A percentile compares a stretch with the other conserved stretches of the same genome.
phyloP scores from a whole-genome alignment of 2,797 vertebrate species.

The Aselliscus stoliczkanus region DNA sequence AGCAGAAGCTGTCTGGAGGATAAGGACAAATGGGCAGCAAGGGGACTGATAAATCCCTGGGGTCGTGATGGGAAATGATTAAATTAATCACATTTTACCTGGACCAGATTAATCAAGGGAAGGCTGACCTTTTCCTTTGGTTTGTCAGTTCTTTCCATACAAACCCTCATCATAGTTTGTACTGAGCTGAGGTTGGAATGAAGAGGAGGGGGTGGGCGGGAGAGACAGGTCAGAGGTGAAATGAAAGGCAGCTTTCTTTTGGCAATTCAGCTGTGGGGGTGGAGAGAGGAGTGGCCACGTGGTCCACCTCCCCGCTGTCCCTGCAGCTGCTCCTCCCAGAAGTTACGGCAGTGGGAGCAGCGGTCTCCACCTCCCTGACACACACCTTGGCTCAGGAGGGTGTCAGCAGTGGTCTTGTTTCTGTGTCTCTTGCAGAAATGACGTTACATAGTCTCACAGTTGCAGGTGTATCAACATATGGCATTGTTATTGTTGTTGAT shows the following conservation, averaged over 20 bases:
- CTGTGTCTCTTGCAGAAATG: background rate
- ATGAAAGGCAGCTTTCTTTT: background rate
- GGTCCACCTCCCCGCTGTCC: background rate
- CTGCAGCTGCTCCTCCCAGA: background rate
- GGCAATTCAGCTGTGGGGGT: background rate
- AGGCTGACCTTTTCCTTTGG: background rate
- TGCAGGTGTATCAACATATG: background rate
- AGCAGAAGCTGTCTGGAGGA: background rate
- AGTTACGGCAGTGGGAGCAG: fast-evolving
- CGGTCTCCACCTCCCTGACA: background rate
- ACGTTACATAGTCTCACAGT: background rate
- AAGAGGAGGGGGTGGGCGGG: background rate
- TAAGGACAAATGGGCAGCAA: background rate
- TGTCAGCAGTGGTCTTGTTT: background rate
- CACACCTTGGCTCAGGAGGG: fast-evolving
- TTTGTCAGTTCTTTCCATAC: background rate
- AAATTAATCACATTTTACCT: constrained; percentile 2
- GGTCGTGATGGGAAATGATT: background rate
- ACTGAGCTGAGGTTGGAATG: background rate
- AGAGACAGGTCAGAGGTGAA: background rate
- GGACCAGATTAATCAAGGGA: background rate
- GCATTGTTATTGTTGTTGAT: background rate
- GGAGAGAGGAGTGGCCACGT: too few species aligned
- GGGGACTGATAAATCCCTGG: background rate
- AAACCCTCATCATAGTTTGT: background rate